Percentiles rank a stretch among this genome's conserved stretches.
These are phyloP conservation scores for Intellagama lesueurii DNA, from an alignment of 2,797 vertebrate species.

Conservation along the genomic window DNA sequence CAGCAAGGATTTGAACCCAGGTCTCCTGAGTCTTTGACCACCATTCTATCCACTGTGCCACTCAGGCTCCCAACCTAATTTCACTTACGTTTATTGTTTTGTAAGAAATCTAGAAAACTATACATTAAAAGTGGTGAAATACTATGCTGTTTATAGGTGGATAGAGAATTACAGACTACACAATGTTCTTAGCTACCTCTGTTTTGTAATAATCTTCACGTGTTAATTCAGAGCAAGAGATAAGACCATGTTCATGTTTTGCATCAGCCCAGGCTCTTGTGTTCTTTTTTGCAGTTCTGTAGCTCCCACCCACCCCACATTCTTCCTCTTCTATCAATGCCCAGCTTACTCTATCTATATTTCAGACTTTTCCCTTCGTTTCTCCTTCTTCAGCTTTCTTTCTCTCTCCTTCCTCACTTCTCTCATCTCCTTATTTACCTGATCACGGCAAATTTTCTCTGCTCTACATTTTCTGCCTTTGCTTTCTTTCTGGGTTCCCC, in stretches of 20 bases:
- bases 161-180: neutral
- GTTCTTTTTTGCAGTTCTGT: slow-evolving; percentile 55
- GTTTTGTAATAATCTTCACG: neutral
- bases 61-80: too few species aligned
- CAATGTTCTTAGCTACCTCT: too few species aligned
- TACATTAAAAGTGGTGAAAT: neutral
- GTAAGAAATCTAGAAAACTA: neutral
- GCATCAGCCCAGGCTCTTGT: slow-evolving; percentile 30
- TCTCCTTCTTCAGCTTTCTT: neutral
- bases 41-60: too few species aligned
- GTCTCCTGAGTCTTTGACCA: too few species aligned
- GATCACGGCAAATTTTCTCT: slow-evolving; percentile 4
- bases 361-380: neutral
- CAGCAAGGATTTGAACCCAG: too few species aligned
- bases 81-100: neutral
- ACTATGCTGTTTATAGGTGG: too few species aligned
- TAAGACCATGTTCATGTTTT: slow-evolving; percentile 28
- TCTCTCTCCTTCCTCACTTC: accelerated
- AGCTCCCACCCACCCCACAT: too few species aligned
- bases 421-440: neutral
- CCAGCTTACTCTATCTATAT: slow-evolving; percentile 1
- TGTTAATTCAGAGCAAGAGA: neutral
- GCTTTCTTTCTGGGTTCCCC: slow-evolving; percentile 39
- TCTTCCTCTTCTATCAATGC: neutral
- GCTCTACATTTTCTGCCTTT: slow-evolving; percentile 27